Conservation (phyloP, 2,797 vertebrate genomes). For the Hapalemur alaotrensis region DNA sequence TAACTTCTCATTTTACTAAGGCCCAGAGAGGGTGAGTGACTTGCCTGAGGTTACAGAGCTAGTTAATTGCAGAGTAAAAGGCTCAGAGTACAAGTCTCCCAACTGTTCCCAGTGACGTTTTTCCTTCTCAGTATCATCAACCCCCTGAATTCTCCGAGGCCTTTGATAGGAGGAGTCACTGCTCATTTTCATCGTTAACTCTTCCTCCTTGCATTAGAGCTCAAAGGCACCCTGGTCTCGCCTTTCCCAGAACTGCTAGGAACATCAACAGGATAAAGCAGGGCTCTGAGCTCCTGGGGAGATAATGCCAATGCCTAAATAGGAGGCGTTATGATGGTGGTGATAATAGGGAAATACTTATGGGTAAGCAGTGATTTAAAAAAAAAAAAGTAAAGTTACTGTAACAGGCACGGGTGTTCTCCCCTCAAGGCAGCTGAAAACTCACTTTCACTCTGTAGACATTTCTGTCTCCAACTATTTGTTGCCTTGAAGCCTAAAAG, state of each 20-base stretch:
- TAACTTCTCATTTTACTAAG: background rate
- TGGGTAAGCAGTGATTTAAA: background rate
- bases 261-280: background rate
- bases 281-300: background rate
- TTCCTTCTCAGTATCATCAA: background rate
- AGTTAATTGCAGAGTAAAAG: background rate
- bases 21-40: background rate
- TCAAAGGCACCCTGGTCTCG: background rate
- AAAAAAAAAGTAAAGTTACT: background rate
- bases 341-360: background rate
- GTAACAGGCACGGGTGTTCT: background rate
- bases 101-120: background rate
- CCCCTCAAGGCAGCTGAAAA: background rate
- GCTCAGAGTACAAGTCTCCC: background rate
- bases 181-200: background rate
- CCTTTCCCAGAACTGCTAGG: background rate
- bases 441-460: background rate
- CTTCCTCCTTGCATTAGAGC: background rate
- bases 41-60: background rate
- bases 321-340: background rate
- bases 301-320: background rate
- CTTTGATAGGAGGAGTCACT: background rate
- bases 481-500: constrained; percentile 27
- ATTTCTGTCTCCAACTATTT: constrained; percentile 38
- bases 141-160: background rate